Evolutionary conservation across 2,113 vertebrate genomes (phyloP).

Genomic region (Campylomormyrus tamandua): DNA sequence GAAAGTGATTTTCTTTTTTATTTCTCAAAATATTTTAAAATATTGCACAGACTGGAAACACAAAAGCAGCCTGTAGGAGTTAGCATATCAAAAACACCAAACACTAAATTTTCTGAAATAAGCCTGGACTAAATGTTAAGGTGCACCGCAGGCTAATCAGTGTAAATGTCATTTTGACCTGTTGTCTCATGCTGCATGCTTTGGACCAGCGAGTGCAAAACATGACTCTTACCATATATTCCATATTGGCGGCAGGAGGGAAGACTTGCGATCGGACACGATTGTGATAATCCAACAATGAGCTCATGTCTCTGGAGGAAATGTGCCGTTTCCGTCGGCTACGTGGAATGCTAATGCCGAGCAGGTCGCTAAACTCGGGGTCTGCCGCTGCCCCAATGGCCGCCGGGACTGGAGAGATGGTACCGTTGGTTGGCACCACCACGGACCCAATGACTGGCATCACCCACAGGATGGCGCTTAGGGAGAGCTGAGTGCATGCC

Average conservation of each 20-base stretch:
- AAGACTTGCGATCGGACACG: conserved; percentile 70
- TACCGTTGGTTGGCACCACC: conserved; percentile 45
- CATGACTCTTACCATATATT: conserved; percentile 74
- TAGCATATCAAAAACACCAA: background rate
- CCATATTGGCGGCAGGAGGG: conserved; percentile 80
- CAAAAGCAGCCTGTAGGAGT: background rate
- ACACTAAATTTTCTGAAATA: background rate
- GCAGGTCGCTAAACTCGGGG: conserved; percentile 3
- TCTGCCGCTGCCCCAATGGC: background rate
- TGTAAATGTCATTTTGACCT: background rate
- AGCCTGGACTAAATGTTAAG: background rate
- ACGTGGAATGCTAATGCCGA: conserved; percentile 36
- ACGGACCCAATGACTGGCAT: conserved; percentile 41
- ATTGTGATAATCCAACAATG: conserved; percentile 79
- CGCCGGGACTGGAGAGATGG: conserved; percentile 36
- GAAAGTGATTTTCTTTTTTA: background rate
- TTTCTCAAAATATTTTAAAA: background rate
- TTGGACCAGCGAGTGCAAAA: background rate
- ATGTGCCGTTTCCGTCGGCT: conserved; percentile 57
- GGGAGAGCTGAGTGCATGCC: conserved; percentile 48
- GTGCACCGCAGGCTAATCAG: background rate
- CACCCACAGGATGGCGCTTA: conserved; percentile 64
- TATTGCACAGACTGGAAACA: background rate
- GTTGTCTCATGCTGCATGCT: background rate
- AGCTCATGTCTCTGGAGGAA: conserved; percentile 60